Base-by-base conservation (phyloP, 2,888 invertebrate genomes). In the Pimpla rufipes region DNA sequence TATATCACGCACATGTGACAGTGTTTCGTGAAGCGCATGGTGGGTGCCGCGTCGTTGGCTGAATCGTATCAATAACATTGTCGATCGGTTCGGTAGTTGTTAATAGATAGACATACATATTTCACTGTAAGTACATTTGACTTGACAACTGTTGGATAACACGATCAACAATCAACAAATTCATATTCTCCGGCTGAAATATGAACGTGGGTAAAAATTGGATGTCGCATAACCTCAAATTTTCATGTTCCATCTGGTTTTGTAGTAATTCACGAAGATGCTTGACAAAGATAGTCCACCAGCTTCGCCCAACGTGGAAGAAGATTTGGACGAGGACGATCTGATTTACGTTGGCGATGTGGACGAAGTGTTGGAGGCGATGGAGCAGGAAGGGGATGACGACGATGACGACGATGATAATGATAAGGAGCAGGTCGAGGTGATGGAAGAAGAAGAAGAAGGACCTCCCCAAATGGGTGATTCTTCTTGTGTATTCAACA, bases 401-500 rank as follows among this genome's bases (percentile, higher is more conserved):
- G 85, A 85, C 3, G 91, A 91, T 29, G 29, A 29, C 29, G 29
- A 29, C 29, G 29, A 29, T 5, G 29, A 29, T 29, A 5, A 29
- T 29, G 29, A 29, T 29, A 29, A 29, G 2, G 5, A 29, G 2
- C 29, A 29, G 55, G 92, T 93, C 23, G 93, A 93, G 55, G 88
- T 90, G 75, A 86, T 93, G 85, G 92, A 92, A 78, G 88, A 90
- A 5, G 92, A 92, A 78, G 88, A 90, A 5, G 29, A 29, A 6
- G 92, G 93, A 87, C 85, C 90, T 62, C 76, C 68, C 1, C 89
- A 87, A 79, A 89, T 88, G 67, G 97, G 96, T 90, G 94, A 96
- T 89, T 94, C 97, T 0, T 89, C 93, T 59, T 88, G 95, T 42
- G 95, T 96, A 35, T 97, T 97, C 89, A 93, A 90, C 10, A 94